phyloP scores from a whole-genome alignment of 1,140 invertebrate genomes.

The Caenorhabditis inopinata region DNA sequence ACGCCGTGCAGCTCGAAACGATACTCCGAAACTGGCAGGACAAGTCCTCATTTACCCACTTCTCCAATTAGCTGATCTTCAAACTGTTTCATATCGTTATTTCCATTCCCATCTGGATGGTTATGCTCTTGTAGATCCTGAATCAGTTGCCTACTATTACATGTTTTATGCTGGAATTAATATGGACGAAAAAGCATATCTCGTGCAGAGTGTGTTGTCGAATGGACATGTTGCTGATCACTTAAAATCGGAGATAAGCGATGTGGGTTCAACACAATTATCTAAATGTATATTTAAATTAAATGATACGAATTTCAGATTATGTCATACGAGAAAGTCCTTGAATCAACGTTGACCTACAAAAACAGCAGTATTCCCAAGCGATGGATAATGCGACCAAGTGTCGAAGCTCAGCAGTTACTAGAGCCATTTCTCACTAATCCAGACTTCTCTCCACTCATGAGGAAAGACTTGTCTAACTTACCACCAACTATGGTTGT shows the following conservation, averaged over 20 bases:
- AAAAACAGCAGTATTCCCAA: not conserved
- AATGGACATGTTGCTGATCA: slow-evolving; percentile 36
- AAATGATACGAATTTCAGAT: not conserved
- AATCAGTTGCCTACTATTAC: slow-evolving; percentile 48
- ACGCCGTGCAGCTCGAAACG: slow-evolving; percentile 27
- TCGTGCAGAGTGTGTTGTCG: not conserved
- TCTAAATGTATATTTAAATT: not conserved
- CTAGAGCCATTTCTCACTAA: slow-evolving; percentile 32
- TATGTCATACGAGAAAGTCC: not conserved
- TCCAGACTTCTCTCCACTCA: slow-evolving; percentile 37
- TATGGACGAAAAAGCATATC: slow-evolving; percentile 26
- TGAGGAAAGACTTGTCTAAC: slow-evolving; percentile 33
- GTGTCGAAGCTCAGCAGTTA: not conserved
- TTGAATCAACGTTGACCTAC: not conserved
- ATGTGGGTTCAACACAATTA: not conserved
- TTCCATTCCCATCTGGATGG: slow-evolving; percentile 40
- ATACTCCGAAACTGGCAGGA: not conserved
- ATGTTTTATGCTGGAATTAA: slow-evolving; percentile 50
- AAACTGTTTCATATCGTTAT: slow-evolving; percentile 46
- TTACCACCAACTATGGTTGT: slow-evolving; percentile 45
- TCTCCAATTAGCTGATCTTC: slow-evolving; percentile 47
- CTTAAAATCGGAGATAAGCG: not conserved
- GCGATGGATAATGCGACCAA: not conserved
- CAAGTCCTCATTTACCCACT: slow-evolving; percentile 51
- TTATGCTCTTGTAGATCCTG: slow-evolving; percentile 47